Evolutionary conservation across 2,797 vertebrate genomes (phyloP).

Genomic region (Lacerta bilineata): DNA sequence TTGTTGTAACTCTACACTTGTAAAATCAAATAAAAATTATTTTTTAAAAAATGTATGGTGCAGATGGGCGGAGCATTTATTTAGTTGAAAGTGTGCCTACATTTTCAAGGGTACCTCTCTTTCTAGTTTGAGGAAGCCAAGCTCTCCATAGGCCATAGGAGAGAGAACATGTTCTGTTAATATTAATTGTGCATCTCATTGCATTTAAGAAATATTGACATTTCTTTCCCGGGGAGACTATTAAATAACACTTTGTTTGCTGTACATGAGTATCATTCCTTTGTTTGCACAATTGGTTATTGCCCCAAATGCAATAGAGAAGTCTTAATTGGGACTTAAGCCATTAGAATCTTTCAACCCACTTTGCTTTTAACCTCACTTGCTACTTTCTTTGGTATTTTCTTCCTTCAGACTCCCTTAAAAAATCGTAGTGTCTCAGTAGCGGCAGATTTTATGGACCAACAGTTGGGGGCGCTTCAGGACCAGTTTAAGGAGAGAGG

Average conservation of each 20-base stretch:
- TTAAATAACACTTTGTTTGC: not conserved
- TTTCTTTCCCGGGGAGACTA: not conserved
- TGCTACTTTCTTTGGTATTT: constrained; percentile 40
- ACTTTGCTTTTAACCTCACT: not conserved
- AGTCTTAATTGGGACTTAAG: not conserved
- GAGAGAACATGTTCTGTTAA: not conserved
- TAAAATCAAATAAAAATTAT: too few species aligned
- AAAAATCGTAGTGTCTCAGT: not conserved
- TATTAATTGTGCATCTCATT: not conserved
- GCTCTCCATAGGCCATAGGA: not conserved
- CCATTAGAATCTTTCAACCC: not conserved
- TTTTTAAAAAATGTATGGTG: too few species aligned
- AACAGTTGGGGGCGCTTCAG: constrained; percentile 80
- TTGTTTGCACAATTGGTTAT: not conserved
- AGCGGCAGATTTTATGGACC: not conserved
- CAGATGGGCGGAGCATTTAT: not conserved
- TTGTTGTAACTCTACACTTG: too few species aligned
- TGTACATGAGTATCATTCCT: not conserved
- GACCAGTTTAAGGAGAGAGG: constrained; percentile 62
- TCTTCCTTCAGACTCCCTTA: constrained; percentile 16
- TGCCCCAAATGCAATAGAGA: not conserved
- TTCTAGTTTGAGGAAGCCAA: not conserved
- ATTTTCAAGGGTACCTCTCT: not conserved
- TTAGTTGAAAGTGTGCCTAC: not conserved
- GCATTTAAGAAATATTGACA: not conserved